A percentile compares a stretch with the other conserved stretches of the same genome.
These are phyloP conservation scores for Cyprinodon tularosa DNA, from an alignment of 2,113 vertebrate species.

Conservation along the genomic window DNA sequence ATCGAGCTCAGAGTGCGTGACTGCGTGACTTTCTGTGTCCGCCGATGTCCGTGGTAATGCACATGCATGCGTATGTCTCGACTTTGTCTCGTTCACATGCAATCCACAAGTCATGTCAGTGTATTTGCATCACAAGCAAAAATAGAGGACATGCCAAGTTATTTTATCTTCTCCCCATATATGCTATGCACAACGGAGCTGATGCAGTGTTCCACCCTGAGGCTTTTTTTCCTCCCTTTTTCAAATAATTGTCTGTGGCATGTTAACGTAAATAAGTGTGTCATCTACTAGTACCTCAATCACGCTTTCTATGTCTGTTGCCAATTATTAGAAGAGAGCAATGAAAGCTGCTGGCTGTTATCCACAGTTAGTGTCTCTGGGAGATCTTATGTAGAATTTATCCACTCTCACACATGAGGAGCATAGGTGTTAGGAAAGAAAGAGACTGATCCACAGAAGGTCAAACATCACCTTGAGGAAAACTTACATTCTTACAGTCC, in stretches of 20 bases:
- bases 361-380: slow-evolving; percentile 5
- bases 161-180: slow-evolving; percentile 52
- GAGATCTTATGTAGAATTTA: slow-evolving; percentile 25
- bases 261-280: slow-evolving; percentile 56
- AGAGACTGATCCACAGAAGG: background rate
- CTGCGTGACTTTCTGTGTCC: background rate
- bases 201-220: slow-evolving; percentile 38
- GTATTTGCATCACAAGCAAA: slow-evolving; percentile 54
- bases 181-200: slow-evolving; percentile 28
- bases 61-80: slow-evolving; percentile 15
- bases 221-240: slow-evolving; percentile 27
- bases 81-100: slow-evolving; percentile 36
- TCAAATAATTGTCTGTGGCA: slow-evolving; percentile 51
- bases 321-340: slow-evolving; percentile 31
- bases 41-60: slow-evolving; percentile 1
- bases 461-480: background rate
- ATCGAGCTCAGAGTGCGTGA: slow-evolving; percentile 2
- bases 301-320: slow-evolving; percentile 28
- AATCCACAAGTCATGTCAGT: slow-evolving; percentile 43
- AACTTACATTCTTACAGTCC: background rate
- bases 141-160: slow-evolving; percentile 62
- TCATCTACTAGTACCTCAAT: slow-evolving; percentile 31
- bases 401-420: slow-evolving; percentile 13
- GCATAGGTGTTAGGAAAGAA: background rate
- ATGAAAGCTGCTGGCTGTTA: slow-evolving; percentile 37